phyloP scores from a whole-genome alignment of 2,797 vertebrate species.

The Tapera naevia region DNA sequence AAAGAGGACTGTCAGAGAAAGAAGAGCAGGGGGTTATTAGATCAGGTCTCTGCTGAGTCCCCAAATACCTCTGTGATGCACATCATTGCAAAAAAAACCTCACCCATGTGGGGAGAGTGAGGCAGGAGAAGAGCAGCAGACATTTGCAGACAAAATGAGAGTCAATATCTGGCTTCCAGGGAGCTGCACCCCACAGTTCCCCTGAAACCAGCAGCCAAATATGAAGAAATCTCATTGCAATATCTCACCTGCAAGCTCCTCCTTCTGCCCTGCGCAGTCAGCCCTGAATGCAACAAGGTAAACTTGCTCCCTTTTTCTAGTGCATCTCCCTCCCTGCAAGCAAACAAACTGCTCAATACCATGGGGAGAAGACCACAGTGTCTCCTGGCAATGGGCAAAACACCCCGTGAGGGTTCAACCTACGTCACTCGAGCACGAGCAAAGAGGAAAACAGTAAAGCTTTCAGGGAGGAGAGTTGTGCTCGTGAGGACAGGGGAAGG shows the following conservation, averaged over 20 bases:
- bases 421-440: conserved; percentile 16
- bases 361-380: neutral
- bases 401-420: neutral
- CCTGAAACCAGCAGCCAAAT: neutral
- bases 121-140: neutral
- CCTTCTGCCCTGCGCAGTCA: neutral
- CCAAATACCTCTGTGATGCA: neutral
- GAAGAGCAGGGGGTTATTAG: neutral
- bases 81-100: neutral
- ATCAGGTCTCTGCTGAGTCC: neutral
- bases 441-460: conserved; percentile 56
- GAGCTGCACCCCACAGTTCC: fast-evolving
- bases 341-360: conserved; percentile 60
- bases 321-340: neutral
- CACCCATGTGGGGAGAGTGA: neutral
- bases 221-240: neutral
- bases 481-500: neutral
- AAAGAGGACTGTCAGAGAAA: neutral
- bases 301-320: neutral
- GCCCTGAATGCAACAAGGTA: neutral
- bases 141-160: neutral
- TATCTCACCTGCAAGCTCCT: neutral
- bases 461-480: neutral
- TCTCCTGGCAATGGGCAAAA: neutral
- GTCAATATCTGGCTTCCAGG: fast-evolving